phyloP scores from a whole-genome alignment of 1,140 invertebrate species.

The Camponotus pennsylvanicus region DNA sequence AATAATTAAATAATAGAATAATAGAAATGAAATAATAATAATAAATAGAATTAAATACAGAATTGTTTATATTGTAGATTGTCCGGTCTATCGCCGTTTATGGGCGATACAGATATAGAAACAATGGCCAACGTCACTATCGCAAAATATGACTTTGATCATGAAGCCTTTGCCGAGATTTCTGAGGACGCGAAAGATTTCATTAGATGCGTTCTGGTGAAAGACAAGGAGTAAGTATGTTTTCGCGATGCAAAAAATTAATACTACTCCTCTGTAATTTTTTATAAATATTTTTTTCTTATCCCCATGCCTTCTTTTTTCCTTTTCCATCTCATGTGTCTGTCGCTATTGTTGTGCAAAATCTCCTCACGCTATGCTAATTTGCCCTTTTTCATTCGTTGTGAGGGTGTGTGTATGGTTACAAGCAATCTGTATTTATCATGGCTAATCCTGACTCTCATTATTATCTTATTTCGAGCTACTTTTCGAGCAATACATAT shows the following conservation, averaged over 20 bases:
- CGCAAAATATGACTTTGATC: conserved; percentile 98
- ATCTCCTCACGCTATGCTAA: not conserved
- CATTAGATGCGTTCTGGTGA: conserved; percentile 94
- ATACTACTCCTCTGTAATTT: conserved; percentile 72
- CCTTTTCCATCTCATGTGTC: not conserved
- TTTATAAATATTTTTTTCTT: conserved; percentile 17
- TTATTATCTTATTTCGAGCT: not conserved
- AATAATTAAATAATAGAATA: too few species aligned
- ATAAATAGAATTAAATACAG: too few species aligned
- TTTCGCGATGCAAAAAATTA: not conserved
- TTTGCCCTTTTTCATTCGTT: not conserved
- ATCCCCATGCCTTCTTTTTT: not conserved
- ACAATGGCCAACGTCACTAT: conserved; percentile 99
- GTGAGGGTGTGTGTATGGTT: conserved; percentile 48
- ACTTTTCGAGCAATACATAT: not conserved
- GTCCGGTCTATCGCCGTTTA: conserved; percentile 98
- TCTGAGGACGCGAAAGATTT: conserved; percentile 97
- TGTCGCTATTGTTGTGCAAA: conserved; percentile 1
- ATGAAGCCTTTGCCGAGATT: conserved; percentile 96
- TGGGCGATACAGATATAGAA: conserved; percentile 98
- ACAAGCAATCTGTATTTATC: conserved; percentile 2
- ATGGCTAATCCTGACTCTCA: not conserved
- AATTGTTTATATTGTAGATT: conserved; percentile 88
- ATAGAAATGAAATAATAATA: too few species aligned
- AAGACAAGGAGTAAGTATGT: conserved; percentile 94